phyloP scores from a whole-genome alignment of 2,888 invertebrate genomes.

The Tinea trinotella region DNA sequence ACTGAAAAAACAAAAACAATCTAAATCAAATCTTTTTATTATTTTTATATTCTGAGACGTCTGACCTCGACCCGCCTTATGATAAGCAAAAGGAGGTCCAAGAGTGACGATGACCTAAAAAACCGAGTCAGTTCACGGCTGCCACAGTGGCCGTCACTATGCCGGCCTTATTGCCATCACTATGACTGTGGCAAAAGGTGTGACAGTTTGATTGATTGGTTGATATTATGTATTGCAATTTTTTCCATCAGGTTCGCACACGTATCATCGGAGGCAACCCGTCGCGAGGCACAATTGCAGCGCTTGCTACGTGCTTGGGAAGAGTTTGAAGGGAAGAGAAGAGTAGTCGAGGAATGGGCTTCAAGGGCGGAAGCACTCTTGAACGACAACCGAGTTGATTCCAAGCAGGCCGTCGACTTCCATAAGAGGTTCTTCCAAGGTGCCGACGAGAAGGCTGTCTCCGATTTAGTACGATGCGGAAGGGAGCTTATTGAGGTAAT shows the following conservation, averaged over 20 bases:
- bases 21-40: too few species aligned
- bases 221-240: too few species aligned
- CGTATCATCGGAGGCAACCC: constrained; percentile 81
- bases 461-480: constrained; percentile 83
- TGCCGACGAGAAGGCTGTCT: constrained; percentile 87
- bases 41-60: too few species aligned
- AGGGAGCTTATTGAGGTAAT: constrained; percentile 78
- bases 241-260: constrained; percentile 74
- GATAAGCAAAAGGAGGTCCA: too few species aligned
- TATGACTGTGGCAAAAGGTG: too few species aligned
- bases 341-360: constrained; percentile 89
- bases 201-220: too few species aligned
- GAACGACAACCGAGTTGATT: constrained; percentile 84
- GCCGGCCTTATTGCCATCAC: too few species aligned
- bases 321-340: constrained; percentile 83
- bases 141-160: too few species aligned
- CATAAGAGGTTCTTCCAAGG: constrained; percentile 91
- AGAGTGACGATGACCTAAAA: too few species aligned
- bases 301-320: constrained; percentile 88
- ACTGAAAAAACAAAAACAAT: too few species aligned
- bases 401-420: constrained; percentile 84
- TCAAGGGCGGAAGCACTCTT: constrained; percentile 86
- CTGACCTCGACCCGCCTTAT: too few species aligned
- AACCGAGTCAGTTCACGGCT: too few species aligned
- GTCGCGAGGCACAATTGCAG: constrained; percentile 84